These are phyloP conservation scores for Rhombomys opimus DNA, from an alignment of 2,113 vertebrate genomes.

Conservation along the genomic window DNA sequence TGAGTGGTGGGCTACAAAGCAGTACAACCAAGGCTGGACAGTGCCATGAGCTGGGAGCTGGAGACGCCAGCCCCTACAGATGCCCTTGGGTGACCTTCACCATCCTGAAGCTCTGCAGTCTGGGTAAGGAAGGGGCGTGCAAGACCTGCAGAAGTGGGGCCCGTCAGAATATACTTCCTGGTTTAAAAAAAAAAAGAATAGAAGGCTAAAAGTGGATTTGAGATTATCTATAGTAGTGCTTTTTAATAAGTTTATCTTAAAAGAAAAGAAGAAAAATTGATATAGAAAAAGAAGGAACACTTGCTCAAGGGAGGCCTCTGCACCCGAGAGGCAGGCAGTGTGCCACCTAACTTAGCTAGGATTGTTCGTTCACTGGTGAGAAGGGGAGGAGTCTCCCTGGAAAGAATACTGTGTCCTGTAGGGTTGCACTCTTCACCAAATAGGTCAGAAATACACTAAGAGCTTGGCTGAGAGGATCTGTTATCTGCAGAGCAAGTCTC, in stretches of 20 bases:
- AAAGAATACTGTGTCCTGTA: conserved; percentile 75
- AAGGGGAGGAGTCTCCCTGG: conserved; percentile 59
- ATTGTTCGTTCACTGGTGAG: conserved; percentile 72
- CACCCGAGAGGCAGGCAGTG: conserved; percentile 80
- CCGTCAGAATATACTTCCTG: conserved; percentile 89
- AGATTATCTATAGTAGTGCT: conserved; percentile 84
- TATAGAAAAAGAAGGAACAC: conserved; percentile 60
- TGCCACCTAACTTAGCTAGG: conserved; percentile 27
- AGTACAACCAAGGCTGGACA: conserved; percentile 90
- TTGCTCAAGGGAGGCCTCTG: conserved; percentile 77
- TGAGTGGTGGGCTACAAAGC: conserved; percentile 94
- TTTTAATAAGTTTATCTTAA: conserved; percentile 76
- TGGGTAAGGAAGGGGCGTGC: conserved; percentile 72
- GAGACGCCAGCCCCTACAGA: background rate
- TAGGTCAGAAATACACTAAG: conserved; percentile 62
- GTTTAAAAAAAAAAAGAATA: conserved; percentile 77
- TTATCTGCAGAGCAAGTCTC: conserved; percentile 52
- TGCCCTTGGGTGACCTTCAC: conserved; percentile 66
- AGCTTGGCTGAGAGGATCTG: conserved; percentile 59
- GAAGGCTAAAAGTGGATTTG: conserved; percentile 94
- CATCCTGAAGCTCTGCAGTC: conserved; percentile 73
- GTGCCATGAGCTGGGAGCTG: conserved; percentile 92
- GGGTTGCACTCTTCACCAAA: conserved; percentile 66
- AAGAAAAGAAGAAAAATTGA: conserved; percentile 54
- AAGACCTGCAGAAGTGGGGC: conserved; percentile 76